phyloP scores from a whole-genome alignment of 2,888 invertebrate species.

The Lithosia quadra region DNA sequence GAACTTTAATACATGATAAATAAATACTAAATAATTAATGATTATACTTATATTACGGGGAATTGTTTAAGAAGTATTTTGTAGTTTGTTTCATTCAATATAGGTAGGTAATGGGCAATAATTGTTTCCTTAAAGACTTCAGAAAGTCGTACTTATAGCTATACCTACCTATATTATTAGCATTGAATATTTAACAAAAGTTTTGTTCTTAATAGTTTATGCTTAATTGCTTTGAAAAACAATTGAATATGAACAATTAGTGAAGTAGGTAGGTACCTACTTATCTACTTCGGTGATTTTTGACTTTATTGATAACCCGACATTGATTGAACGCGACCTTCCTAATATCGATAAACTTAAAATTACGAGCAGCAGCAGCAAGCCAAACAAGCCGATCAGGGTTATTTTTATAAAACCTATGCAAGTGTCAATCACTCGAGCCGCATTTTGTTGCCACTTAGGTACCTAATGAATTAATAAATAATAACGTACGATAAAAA shows the following conservation, averaged over 20 bases:
- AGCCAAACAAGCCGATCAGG: background rate
- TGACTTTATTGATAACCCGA: slow-evolving; percentile 16
- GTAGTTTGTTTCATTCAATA: background rate
- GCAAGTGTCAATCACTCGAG: background rate
- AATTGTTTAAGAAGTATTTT: background rate
- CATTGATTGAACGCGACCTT: slow-evolving; percentile 16
- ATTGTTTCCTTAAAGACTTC: background rate
- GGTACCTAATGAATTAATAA: too few relatives aligned
- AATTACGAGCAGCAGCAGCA: background rate
- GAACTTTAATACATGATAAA: background rate
- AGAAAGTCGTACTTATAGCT: too few relatives aligned
- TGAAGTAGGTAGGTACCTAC: background rate
- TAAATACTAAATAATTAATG: background rate
- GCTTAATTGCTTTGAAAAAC: background rate
- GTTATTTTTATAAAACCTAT: background rate
- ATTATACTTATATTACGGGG: too few relatives aligned
- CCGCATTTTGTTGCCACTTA: too few relatives aligned
- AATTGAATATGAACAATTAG: background rate
- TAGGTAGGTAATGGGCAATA: background rate
- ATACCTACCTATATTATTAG: background rate
- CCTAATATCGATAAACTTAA: background rate
- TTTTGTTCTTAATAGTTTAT: background rate
- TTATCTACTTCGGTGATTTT: background rate
- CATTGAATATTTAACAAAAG: slow-evolving; percentile 3
- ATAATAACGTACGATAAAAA: too few relatives aligned